Evolutionary conservation across 2,888 invertebrate genomes (phyloP), one percentile per base, ranked within the genome.

Genomic region (Antitype chi): DNA sequence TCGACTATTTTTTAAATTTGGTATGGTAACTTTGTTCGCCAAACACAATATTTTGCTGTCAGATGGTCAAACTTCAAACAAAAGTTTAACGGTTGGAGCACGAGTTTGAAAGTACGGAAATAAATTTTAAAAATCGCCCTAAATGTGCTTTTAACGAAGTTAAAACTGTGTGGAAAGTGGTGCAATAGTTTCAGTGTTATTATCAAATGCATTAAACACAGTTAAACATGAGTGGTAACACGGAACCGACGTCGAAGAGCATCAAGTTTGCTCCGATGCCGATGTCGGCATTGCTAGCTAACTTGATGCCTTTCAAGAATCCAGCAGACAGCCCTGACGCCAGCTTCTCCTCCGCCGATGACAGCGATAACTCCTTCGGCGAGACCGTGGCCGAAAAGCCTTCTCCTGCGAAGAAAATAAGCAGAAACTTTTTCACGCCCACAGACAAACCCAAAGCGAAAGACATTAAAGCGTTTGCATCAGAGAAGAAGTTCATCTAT

Each of bases 211-310:
- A 70, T 75, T 80, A 69, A 74, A 63, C 52, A 67, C 63, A 28
- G 49, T 11, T 43, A 49, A 85, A 68, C 80, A 95, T 95, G 95
- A 94, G 91, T 89, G 92, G 91, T 67, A 94, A 95, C 80, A 91
- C 93, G 49, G 96, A 96, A 91, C 89, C 94, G 2, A 94, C 95
- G 47, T 92, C 96, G 6, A 96, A 95, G 82, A 95, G 95, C 88
- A 93, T 94, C 73, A 96, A 96, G 84, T 96, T 96, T 82, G 92
- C 93, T 59, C 96, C 97, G 23, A 94, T 96, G 95, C 96, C 96
- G 23, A 94, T 97, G 93, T 95, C 96, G 76, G 95, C 93, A 75
- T 92, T 97, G 86, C 87, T 96, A 28, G 96, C 96, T 2, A 94
- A 94, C 87, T 92, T 97, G 84, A 92, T 92, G 91, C 93, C 95